phyloP scores from a whole-genome alignment of 2,113 vertebrate genomes.

The Marmota monax region DNA sequence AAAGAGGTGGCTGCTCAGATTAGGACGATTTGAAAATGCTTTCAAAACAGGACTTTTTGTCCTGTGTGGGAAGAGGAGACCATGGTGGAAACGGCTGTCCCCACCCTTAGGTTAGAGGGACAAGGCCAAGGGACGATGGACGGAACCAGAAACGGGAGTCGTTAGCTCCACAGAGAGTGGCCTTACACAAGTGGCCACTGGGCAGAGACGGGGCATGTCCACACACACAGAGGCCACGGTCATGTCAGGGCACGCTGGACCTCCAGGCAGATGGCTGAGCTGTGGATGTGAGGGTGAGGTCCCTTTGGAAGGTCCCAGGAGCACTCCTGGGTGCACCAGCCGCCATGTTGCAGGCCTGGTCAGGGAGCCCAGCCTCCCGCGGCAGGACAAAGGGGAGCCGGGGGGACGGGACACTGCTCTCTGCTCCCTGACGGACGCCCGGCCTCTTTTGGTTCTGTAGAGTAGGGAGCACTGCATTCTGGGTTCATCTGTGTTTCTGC shows the following conservation, averaged over 20 bases:
- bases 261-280: not conserved
- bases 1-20: not conserved
- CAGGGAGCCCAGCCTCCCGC: no score
- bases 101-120: not conserved
- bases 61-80: not conserved
- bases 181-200: not conserved
- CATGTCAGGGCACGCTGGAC: no score
- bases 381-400: no score
- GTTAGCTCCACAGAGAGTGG: not conserved
- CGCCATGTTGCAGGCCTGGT: no score
- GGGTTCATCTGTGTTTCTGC: not conserved
- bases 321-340: no score
- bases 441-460: not conserved
- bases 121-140: fast-evolving
- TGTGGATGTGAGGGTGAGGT: not conserved
- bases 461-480: not conserved
- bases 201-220: no score
- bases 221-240: no score
- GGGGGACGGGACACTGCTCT: no score
- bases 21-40: not conserved
- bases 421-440: no score
- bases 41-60: not conserved
- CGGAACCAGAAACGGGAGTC: no score
- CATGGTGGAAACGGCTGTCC: not conserved
- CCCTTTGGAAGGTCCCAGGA: no score